Evolutionary conservation across 1,140 invertebrate genomes (phyloP), one percentile per base, ranked within the genome.

Genomic region (Drosophila pruinosa): DNA sequence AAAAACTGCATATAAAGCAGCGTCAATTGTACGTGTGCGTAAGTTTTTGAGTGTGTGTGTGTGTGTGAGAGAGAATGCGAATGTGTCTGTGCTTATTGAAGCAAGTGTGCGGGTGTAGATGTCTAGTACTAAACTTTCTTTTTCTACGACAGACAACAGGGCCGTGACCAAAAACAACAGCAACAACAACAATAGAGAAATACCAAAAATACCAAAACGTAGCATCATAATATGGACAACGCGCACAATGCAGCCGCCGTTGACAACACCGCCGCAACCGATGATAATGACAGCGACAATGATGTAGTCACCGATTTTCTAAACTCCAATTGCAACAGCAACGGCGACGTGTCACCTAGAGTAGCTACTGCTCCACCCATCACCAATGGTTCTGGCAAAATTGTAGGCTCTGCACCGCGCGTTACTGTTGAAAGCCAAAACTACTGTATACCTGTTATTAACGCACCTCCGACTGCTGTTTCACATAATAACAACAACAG

Each of bases 301-400:
- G 91, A 91, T 79, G 75, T 89, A 48, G 89, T 91, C 54, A 91
- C 90, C 17, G 90, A 91, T 77, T 91, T 91, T 59, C 57, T 91
- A 22, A 91, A 91, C 61, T 90, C 88, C 10, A 91, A 91, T 52
- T 75, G 70, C 63, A 72, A 62, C 36, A 45, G 38, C 15, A 39
- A 10, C 17, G 38, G 56, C 57, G 68, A 77, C 34, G 65, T 53
- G 52, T 50, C 78, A 57, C 10, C 24, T 43, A 43, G n/a, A 22
- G 41, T 14, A 54, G 24, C 48, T 3, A 58, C 7, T 24, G 21
- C 17, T 45, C 34, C 24, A 36, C 34, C 41, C 17, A 5, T 47
- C 6, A 19, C 54, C 4, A 81, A 80, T 56, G 78, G 76, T 5
- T 39, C 58, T 48, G 39, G 43, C 22, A 79, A 72, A 69, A 52